Evolutionary conservation across 2,797 vertebrate species (phyloP).

Genomic region (Mustela erminea): DNA sequence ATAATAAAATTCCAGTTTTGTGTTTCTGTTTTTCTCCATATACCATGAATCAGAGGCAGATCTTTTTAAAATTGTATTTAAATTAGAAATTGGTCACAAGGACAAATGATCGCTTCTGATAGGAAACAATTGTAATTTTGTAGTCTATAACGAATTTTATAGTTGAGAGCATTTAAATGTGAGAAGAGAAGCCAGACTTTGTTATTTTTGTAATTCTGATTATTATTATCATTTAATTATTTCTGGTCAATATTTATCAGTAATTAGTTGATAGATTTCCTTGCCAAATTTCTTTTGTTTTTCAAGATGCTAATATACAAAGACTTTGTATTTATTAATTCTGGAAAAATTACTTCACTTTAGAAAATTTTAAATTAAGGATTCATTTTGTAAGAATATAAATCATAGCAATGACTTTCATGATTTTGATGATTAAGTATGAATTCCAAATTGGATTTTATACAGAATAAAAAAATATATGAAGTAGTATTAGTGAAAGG

Average conservation of each 20-base stretch:
- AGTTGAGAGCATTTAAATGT: slow-evolving; percentile 76
- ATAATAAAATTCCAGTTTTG: slow-evolving; percentile 34
- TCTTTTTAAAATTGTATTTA: slow-evolving; percentile 62
- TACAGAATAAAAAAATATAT: not conserved
- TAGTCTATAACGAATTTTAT: slow-evolving; percentile 74
- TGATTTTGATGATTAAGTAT: slow-evolving; percentile 59
- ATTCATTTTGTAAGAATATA: slow-evolving; percentile 34
- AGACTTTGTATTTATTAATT: slow-evolving; percentile 13
- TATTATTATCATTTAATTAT: slow-evolving; percentile 68
- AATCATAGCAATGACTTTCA: slow-evolving; percentile 5
- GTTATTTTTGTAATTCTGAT: slow-evolving; percentile 71
- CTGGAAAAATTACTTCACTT: slow-evolving; percentile 18
- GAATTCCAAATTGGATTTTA: slow-evolving; percentile 47
- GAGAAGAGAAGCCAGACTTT: slow-evolving; percentile 46
- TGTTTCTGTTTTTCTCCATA: not conserved
- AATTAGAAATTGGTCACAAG: slow-evolving; percentile 41
- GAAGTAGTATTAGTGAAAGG: not conserved
- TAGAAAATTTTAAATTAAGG: not conserved
- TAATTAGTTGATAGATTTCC: not conserved
- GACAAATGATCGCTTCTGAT: slow-evolving; percentile 51
- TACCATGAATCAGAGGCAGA: not conserved
- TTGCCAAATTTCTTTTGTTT: slow-evolving; percentile 41
- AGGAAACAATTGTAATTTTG: slow-evolving; percentile 73
- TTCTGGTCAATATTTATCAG: slow-evolving; percentile 59
- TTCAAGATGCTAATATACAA: not conserved